Conservation (phyloP, 2,888 invertebrate species). For the Hypolimnas misippus region DNA sequence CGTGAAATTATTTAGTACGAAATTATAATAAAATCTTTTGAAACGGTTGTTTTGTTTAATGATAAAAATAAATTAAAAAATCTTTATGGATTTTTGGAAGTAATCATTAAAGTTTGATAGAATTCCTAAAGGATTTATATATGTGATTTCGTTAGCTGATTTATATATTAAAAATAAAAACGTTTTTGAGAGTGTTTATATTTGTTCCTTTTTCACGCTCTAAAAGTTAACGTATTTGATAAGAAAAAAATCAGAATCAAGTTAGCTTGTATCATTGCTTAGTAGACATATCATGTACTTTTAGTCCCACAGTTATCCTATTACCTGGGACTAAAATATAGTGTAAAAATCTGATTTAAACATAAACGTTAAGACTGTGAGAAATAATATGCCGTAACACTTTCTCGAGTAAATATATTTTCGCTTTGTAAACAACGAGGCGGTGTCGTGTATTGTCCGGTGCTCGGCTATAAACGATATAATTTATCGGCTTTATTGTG, state of each 20-base stretch:
- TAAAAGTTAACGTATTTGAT: too few relatives aligned
- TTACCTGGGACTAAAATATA: too few relatives aligned
- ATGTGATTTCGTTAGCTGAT: too few relatives aligned
- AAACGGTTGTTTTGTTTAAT: not conserved
- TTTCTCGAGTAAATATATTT: slow-evolving; percentile 5
- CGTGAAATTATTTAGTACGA: not conserved
- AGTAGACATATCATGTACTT: too few relatives aligned
- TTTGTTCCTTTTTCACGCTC: too few relatives aligned
- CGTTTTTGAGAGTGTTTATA: too few relatives aligned
- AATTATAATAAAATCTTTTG: not conserved
- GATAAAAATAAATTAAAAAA: not conserved
- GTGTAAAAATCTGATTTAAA: not conserved
- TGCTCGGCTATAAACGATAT: slow-evolving; percentile 26
- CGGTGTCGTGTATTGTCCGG: slow-evolving; percentile 10
- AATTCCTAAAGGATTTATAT: too few relatives aligned
- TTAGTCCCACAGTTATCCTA: too few relatives aligned
- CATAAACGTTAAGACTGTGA: not conserved
- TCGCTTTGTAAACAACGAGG: slow-evolving; percentile 9
- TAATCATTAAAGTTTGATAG: not conserved
- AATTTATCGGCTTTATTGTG: slow-evolving; percentile 32
- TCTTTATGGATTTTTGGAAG: not conserved
- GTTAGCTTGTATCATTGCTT: too few relatives aligned
- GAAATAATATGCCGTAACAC: slow-evolving; percentile 2
- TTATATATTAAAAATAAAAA: too few relatives aligned
- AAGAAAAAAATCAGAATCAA: too few relatives aligned